phyloP scores from a whole-genome alignment of 1,140 invertebrate genomes.

The Heliconius hewitsoni region DNA sequence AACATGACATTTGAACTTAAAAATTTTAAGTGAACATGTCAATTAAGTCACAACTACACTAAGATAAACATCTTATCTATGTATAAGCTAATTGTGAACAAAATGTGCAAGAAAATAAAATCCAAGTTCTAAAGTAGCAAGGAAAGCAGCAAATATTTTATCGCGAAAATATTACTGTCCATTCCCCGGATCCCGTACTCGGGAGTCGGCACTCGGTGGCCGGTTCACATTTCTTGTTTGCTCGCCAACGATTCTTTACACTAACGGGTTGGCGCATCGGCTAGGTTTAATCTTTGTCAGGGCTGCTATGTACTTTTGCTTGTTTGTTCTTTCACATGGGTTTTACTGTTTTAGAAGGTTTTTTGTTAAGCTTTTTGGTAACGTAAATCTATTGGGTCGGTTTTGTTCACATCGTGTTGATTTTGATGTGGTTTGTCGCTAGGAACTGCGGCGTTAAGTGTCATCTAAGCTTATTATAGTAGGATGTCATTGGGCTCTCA shows the following conservation, averaged over 20 bases:
- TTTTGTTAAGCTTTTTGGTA: background rate
- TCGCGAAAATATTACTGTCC: background rate
- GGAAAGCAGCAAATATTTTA: constrained; percentile 9
- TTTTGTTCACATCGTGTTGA: background rate
- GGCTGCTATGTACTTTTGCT: background rate
- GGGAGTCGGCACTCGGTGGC: background rate
- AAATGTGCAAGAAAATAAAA: constrained; percentile 3
- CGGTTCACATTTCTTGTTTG: constrained; percentile 13
- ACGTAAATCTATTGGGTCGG: background rate
- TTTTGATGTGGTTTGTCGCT: too few species aligned
- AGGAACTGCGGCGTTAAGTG: too few species aligned
- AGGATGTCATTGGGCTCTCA: too few species aligned
- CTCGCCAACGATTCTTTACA: constrained; percentile 11
- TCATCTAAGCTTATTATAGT: too few species aligned
- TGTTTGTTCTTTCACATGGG: background rate
- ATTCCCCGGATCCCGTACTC: constrained; percentile 7
- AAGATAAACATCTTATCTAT: background rate
- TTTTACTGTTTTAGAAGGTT: background rate
- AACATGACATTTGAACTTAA: too few species aligned
- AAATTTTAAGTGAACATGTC: too few species aligned
- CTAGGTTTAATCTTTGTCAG: constrained; percentile 8
- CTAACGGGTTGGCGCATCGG: constrained; percentile 10
- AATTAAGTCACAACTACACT: background rate
- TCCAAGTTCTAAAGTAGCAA: background rate
- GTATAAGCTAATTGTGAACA: constrained; percentile 1